phyloP scores from a whole-genome alignment of 1,140 invertebrate species.

The Drosophila kohkoa region DNA sequence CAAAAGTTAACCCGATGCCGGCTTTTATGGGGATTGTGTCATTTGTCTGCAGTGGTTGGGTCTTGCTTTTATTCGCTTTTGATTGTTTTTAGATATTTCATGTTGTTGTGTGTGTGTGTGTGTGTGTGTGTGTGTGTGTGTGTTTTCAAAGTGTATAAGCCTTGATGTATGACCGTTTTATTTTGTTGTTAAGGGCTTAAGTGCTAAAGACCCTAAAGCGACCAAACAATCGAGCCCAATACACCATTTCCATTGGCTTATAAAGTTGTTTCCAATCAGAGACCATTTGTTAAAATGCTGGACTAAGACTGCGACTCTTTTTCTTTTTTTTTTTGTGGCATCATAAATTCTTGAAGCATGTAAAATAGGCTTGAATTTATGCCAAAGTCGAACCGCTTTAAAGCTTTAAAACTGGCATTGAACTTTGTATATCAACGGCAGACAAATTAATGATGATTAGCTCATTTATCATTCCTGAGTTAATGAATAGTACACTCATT shows the following conservation, averaged over 20 bases:
- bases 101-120: background rate
- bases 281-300: slow-evolving; percentile 54
- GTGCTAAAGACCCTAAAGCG: slow-evolving; percentile 42
- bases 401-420: slow-evolving; percentile 19
- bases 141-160: slow-evolving; percentile 22
- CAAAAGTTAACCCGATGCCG: slow-evolving; percentile 42
- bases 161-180: slow-evolving; percentile 66
- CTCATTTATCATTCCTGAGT: slow-evolving; percentile 14
- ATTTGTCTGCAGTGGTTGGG: slow-evolving; percentile 54
- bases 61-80: slow-evolving; percentile 52
- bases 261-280: slow-evolving; percentile 66
- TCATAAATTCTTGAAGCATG: slow-evolving; percentile 17
- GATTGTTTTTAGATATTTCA: slow-evolving; percentile 57
- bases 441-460: slow-evolving; percentile 29
- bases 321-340: background rate
- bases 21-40: slow-evolving; percentile 53
- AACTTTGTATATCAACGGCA: slow-evolving; percentile 19
- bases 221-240: slow-evolving; percentile 18
- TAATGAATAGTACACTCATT: slow-evolving; percentile 32
- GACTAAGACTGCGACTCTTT: background rate
- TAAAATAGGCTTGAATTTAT: slow-evolving; percentile 8
- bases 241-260: slow-evolving; percentile 41
- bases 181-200: slow-evolving; percentile 68
- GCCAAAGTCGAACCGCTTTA: background rate
- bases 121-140: too few species aligned